Percentiles rank a stretch among this genome's conserved stretches.
Evolutionary conservation across 2,888 invertebrate genomes (phyloP).

Genomic region (Heliconius ismenius): DNA sequence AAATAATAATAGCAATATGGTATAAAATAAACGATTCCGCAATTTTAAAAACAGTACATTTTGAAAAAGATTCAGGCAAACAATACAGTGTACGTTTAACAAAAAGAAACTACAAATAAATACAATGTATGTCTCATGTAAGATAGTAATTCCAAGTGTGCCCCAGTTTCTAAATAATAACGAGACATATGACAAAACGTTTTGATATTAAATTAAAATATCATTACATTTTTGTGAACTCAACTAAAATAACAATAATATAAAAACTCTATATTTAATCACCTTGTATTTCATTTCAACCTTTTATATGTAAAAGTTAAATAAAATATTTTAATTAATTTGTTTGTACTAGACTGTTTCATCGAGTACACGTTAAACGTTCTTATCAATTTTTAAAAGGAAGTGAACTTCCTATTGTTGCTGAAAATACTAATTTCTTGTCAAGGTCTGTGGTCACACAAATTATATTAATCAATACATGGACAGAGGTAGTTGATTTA

Average conservation of each 20-base stretch:
- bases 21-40: not conserved
- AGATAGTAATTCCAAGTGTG: conserved; percentile 8
- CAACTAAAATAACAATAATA: not conserved
- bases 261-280: not conserved
- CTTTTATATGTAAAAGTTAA: not conserved
- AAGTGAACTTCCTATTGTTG: conserved; percentile 32
- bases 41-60: not conserved
- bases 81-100: not conserved
- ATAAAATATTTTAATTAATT: conserved; percentile 2
- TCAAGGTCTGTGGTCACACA: conserved; percentile 17
- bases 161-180: conserved; percentile 12
- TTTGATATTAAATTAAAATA: not conserved
- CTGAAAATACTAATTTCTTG: conserved; percentile 30
- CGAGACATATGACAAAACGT: conserved; percentile 1
- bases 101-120: not conserved
- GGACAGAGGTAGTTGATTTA: not conserved
- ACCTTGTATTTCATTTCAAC: not conserved
- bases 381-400: conserved; percentile 28
- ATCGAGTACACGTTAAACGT: conserved; percentile 7
- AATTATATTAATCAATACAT: conserved; percentile 8
- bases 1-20: not conserved
- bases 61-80: not conserved
- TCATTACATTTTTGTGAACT: not conserved
- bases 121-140: not conserved
- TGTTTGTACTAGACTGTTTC: not conserved